Conservation (phyloP, 2,113 vertebrate genomes). For the Dissostichus mawsoni region DNA sequence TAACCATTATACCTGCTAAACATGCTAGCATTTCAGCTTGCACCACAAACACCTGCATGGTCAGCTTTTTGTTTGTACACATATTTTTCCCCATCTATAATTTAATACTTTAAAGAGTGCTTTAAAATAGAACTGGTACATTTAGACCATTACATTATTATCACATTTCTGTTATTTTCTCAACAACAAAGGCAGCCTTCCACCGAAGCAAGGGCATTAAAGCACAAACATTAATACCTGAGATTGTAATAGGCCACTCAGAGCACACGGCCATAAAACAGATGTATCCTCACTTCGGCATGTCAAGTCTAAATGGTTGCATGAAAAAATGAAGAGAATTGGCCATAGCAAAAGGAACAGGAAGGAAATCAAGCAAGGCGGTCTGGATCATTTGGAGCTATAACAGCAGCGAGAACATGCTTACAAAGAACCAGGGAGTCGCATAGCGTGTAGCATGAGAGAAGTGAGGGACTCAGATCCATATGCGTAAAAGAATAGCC, state of each 20-base stretch:
- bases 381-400: slow-evolving; percentile 67
- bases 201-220: slow-evolving; percentile 15
- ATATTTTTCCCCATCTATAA: slow-evolving; percentile 11
- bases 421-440: slow-evolving; percentile 43
- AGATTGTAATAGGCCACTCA: slow-evolving; percentile 31
- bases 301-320: slow-evolving; percentile 53
- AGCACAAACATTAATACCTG: slow-evolving; percentile 38
- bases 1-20: background rate
- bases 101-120: slow-evolving; percentile 16
- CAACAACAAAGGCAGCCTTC: slow-evolving; percentile 23
- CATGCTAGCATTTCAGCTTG: background rate
- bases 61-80: slow-evolving; percentile 21
- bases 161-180: slow-evolving; percentile 9
- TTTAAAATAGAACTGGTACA: slow-evolving; percentile 20
- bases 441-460: slow-evolving; percentile 50
- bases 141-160: slow-evolving; percentile 23
- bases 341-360: slow-evolving; percentile 61
- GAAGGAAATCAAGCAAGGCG: slow-evolving; percentile 65
- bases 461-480: slow-evolving; percentile 48
- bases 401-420: slow-evolving; percentile 47
- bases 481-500: slow-evolving; percentile 54
- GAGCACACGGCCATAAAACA: slow-evolving; percentile 28
- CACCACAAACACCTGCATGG: background rate
- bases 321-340: slow-evolving; percentile 42
- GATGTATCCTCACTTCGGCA: slow-evolving; percentile 32